These are phyloP conservation scores for Achatina immaculata DNA, from an alignment of 1,140 invertebrate genomes.

Conservation along the genomic window DNA sequence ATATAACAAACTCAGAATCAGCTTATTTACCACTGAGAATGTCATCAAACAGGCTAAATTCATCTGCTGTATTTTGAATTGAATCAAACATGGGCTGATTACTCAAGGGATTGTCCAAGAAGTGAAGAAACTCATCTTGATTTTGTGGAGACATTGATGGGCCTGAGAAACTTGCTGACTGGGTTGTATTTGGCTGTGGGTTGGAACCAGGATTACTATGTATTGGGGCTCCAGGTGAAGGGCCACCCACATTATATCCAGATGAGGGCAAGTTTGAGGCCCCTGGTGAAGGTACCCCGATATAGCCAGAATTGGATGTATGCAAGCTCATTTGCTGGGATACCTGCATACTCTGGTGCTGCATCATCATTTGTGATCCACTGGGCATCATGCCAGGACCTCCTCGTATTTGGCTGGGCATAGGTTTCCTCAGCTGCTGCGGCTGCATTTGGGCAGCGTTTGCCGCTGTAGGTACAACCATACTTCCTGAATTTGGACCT, in stretches of 20 bases:
- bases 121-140: constrained; percentile 64
- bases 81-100: constrained; percentile 58
- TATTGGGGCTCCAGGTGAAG: constrained; percentile 15
- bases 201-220: constrained; percentile 32
- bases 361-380: constrained; percentile 59
- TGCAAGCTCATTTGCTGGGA: constrained; percentile 51
- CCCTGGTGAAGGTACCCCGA: constrained; percentile 39
- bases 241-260: constrained; percentile 7
- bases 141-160: constrained; percentile 36
- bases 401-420: constrained; percentile 27
- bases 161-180: constrained; percentile 28
- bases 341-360: constrained; percentile 63
- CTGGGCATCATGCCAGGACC: constrained; percentile 48
- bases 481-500: constrained; percentile 40
- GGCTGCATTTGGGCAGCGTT: constrained; percentile 45
- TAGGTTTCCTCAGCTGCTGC: constrained; percentile 44
- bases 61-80: constrained; percentile 49
- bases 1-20: background rate
- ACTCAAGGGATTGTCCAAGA: constrained; percentile 57
- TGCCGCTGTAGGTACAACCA: constrained; percentile 35
- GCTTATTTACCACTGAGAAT: constrained; percentile 44
- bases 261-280: background rate
- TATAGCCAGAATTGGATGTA: constrained; percentile 15
- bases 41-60: constrained; percentile 59
- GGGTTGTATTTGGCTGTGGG: constrained; percentile 28